Evolutionary conservation across 2,113 vertebrate species (phyloP).

Genomic region (Saccopteryx bilineata): DNA sequence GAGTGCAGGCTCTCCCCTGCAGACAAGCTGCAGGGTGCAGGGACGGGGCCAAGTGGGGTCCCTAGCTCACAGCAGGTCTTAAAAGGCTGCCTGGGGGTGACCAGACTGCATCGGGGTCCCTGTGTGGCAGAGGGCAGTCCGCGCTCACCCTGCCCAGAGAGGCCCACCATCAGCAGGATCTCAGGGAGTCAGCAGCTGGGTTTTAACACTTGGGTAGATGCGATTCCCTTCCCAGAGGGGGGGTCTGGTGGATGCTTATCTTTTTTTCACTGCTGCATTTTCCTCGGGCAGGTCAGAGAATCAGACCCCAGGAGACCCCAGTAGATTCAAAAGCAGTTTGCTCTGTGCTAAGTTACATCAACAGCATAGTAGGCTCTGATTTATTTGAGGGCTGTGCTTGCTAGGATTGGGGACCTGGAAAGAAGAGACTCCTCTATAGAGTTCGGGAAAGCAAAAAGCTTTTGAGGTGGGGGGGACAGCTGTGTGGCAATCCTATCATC

Average conservation of each 20-base stretch:
- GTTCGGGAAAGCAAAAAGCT: not conserved
- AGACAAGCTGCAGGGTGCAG: not conserved
- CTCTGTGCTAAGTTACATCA: constrained; percentile 51
- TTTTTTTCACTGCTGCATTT: not conserved
- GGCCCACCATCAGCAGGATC: not conserved
- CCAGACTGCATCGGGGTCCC: constrained; percentile 35
- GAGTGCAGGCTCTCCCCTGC: constrained; percentile 73
- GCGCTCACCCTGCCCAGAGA: not conserved
- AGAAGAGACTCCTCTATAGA: not conserved
- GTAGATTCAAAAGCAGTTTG: constrained; percentile 82
- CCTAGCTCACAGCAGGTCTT: not conserved
- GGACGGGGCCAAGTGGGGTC: not conserved
- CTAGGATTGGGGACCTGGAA: not conserved
- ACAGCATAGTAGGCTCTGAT: not conserved
- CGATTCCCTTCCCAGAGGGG: constrained; percentile 10
- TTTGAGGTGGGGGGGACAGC: not conserved
- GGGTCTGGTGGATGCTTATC: constrained; percentile 69
- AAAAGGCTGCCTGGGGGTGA: not conserved
- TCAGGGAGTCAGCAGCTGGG: not conserved
- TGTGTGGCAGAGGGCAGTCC: not conserved
- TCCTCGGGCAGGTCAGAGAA: constrained; percentile 79
- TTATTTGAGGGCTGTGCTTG: not conserved
- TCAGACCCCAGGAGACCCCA: constrained; percentile 79
- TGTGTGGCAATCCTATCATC: not conserved
- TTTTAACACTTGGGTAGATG: not conserved